Percentiles rank a stretch among this genome's conserved stretches.
Evolutionary conservation across 1,140 invertebrate genomes (phyloP).

Genomic region (Bombyx mandarina): DNA sequence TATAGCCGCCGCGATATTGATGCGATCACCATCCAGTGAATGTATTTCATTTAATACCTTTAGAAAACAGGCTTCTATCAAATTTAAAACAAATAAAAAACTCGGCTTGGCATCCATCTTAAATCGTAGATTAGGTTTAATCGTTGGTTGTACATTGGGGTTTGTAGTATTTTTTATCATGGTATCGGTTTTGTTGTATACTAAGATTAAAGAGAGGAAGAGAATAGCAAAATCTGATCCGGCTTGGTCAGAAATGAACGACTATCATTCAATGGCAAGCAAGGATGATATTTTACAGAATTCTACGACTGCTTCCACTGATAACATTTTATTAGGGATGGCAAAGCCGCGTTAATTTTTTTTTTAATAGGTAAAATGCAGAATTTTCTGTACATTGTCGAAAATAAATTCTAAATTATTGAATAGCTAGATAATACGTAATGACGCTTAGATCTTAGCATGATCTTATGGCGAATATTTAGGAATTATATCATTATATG

Average conservation of each 20-base stretch:
- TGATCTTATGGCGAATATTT: conserved; percentile 24
- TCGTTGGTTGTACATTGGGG: conserved; percentile 58
- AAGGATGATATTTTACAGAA: conserved; percentile 61
- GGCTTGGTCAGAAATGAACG: conserved; percentile 63
- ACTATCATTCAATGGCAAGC: conserved; percentile 62
- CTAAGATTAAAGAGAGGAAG: conserved; percentile 62
- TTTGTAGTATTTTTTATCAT: conserved; percentile 62
- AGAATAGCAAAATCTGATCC: conserved; percentile 62
- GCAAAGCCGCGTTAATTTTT: conserved; percentile 50
- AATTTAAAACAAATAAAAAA: conserved; percentile 39
- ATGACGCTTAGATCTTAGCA: conserved; percentile 16
- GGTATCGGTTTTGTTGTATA: conserved; percentile 60
- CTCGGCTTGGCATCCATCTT: conserved; percentile 47
- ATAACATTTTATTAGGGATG: conserved; percentile 64
- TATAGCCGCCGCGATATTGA: conserved; percentile 39
- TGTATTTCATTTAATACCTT: conserved; percentile 54
- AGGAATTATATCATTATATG: conserved; percentile 2
- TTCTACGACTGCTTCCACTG: conserved; percentile 58
- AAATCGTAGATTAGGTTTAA: conserved; percentile 56
- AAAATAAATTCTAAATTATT: conserved; percentile 25
- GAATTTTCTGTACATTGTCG: conserved; percentile 6
- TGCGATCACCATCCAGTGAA: conserved; percentile 52
- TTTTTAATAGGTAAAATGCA: conserved; percentile 10
- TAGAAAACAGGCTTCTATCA: conserved; percentile 33
- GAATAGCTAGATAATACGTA: conserved; percentile 19